These are phyloP conservation scores for Eudyptes chrysolophus DNA, from an alignment of 2,113 vertebrate species.

Conservation along the genomic window DNA sequence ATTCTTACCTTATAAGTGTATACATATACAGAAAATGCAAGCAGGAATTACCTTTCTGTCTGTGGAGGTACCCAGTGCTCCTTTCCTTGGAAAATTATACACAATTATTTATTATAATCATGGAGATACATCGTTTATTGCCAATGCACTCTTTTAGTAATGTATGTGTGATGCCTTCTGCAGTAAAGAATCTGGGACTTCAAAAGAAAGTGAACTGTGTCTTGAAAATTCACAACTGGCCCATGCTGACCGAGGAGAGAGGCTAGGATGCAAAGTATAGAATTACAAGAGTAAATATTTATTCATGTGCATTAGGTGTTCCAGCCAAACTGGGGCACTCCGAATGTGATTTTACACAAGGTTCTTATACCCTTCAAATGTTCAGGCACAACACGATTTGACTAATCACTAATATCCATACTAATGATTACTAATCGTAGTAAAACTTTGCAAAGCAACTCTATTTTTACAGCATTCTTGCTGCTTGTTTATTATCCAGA, in stretches of 20 bases:
- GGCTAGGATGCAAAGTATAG: not conserved
- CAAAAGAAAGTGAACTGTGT: not conserved
- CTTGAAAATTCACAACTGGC: not conserved
- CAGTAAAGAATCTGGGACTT: not conserved
- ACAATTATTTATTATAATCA: not conserved
- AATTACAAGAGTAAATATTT: not conserved
- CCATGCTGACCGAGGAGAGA: not conserved
- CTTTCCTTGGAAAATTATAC: not conserved
- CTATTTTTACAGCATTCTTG: too few relatives aligned
- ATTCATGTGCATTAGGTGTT: not conserved
- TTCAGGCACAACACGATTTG: not conserved
- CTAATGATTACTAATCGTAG: not conserved
- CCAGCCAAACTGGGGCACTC: not conserved
- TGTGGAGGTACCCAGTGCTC: not conserved
- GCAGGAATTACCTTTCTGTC: not conserved
- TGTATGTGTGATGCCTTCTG: not conserved
- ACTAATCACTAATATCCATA: not conserved
- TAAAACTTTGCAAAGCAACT: not conserved
- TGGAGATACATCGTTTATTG: not conserved
- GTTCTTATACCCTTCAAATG: not conserved
- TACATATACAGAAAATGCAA: not conserved
- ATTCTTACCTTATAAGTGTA: not conserved
- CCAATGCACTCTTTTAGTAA: not conserved
- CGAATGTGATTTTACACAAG: not conserved
- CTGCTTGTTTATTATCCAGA: not conserved